A percentile compares a stretch with the other conserved stretches of the same genome.
phyloP scores from a whole-genome alignment of 1,140 invertebrate species.

The Drosophila bocqueti region DNA sequence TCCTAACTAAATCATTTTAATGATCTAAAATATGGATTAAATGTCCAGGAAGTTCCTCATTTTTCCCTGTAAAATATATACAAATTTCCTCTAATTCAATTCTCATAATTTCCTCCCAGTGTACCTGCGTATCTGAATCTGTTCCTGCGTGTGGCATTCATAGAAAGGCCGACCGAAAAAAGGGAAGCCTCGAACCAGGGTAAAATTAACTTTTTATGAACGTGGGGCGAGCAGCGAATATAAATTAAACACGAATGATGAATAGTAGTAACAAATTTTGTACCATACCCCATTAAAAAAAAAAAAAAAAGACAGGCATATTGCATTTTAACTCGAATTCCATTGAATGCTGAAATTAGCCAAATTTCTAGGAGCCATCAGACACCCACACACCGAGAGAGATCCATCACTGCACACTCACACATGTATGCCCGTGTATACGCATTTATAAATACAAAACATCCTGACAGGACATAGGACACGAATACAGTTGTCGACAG shows the following conservation, averaged over 20 bases:
- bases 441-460: conserved; percentile 52
- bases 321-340: conserved; percentile 62
- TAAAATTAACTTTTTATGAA: conserved; percentile 62
- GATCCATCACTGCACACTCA: conserved; percentile 23
- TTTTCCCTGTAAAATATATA: neutral
- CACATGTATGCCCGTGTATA: conserved; percentile 32
- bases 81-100: neutral
- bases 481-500: conserved; percentile 43
- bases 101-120: neutral
- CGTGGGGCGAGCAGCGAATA: conserved; percentile 36
- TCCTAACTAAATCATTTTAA: neutral
- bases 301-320: conserved; percentile 6
- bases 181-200: neutral
- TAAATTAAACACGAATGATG: conserved; percentile 65
- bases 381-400: conserved; percentile 16
- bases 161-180: conserved; percentile 13
- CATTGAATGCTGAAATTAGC: conserved; percentile 52
- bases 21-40: neutral
- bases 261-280: conserved; percentile 56
- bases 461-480: conserved; percentile 35
- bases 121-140: conserved; percentile 35
- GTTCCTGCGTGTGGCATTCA: conserved; percentile 13
- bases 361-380: conserved; percentile 44
- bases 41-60: neutral
- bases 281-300: conserved; percentile 48